These are phyloP conservation scores for Dicrostonyx torquatus DNA, from an alignment of 2,797 vertebrate species.

Conservation along the genomic window DNA sequence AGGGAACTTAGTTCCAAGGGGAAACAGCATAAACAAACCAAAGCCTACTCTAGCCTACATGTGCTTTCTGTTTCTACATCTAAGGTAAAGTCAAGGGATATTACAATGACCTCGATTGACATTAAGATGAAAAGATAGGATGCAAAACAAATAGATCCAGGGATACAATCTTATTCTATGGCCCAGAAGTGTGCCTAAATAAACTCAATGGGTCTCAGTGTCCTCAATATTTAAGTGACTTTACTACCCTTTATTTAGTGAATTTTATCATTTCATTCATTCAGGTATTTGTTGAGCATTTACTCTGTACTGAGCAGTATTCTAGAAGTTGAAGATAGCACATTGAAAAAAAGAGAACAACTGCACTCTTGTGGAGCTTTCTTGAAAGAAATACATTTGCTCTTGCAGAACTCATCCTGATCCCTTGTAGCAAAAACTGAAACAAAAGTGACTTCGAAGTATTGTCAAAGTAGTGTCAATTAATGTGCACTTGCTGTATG, in stretches of 20 bases:
- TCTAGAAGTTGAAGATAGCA: background rate
- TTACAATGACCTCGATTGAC: background rate
- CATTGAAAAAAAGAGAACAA: background rate
- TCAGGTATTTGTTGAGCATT: background rate
- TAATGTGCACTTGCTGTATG: background rate
- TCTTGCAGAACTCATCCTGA: background rate
- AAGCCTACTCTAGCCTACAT: background rate
- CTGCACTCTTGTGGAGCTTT: background rate
- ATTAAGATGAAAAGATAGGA: background rate
- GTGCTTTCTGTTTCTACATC: background rate
- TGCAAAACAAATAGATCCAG: background rate
- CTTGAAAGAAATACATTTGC: background rate
- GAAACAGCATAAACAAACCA: background rate
- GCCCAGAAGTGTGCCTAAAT: background rate
- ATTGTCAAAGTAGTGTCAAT: background rate
- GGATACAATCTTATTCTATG: background rate
- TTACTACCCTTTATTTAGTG: background rate
- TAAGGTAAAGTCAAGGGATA: background rate
- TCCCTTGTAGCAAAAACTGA: background rate
- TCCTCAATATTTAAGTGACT: background rate
- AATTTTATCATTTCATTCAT: background rate
- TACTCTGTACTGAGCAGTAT: background rate
- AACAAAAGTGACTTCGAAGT: background rate
- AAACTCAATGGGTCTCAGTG: background rate
- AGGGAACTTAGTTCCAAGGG: background rate